Conservation (phyloP, 2,888 invertebrate genomes). For the Polydrusus pterygomalis region DNA sequence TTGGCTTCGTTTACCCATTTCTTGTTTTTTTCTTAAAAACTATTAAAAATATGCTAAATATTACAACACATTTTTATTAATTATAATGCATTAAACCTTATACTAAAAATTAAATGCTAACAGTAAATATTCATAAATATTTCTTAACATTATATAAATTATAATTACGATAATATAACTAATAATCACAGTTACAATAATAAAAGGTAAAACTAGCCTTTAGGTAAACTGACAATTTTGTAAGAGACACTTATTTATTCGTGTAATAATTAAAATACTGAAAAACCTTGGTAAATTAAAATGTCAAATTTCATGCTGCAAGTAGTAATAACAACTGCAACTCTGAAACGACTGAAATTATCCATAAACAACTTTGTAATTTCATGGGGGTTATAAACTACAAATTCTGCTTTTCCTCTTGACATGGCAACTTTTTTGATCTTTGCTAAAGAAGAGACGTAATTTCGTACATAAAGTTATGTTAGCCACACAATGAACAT, state of each 20-base stretch:
- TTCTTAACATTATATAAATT: slow-evolving; percentile 10
- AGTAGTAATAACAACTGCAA: too few species aligned
- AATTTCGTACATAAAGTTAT: background rate
- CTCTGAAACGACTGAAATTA: too few species aligned
- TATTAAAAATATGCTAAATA: too few species aligned
- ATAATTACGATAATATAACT: slow-evolving; percentile 3
- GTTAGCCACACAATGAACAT: slow-evolving; percentile 20
- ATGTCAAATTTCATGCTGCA: slow-evolving; percentile 7
- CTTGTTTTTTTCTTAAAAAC: too few species aligned
- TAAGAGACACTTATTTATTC: background rate
- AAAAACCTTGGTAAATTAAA: background rate
- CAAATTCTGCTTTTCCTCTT: too few species aligned
- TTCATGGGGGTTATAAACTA: too few species aligned
- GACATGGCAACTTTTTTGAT: too few species aligned
- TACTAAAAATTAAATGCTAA: background rate
- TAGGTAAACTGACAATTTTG: slow-evolving; percentile 13
- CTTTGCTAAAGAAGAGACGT: slow-evolving; percentile 5
- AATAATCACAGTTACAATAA: slow-evolving; percentile 3
- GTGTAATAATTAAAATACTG: slow-evolving; percentile 7
- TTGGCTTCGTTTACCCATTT: too few species aligned
- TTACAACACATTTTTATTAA: too few species aligned
- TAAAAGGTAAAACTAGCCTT: background rate
- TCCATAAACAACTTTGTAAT: too few species aligned
- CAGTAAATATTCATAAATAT: background rate
- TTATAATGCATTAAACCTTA: too few species aligned